These are phyloP conservation scores for Lymantria dispar DNA, from an alignment of 2,888 invertebrate species.

Conservation along the genomic window DNA sequence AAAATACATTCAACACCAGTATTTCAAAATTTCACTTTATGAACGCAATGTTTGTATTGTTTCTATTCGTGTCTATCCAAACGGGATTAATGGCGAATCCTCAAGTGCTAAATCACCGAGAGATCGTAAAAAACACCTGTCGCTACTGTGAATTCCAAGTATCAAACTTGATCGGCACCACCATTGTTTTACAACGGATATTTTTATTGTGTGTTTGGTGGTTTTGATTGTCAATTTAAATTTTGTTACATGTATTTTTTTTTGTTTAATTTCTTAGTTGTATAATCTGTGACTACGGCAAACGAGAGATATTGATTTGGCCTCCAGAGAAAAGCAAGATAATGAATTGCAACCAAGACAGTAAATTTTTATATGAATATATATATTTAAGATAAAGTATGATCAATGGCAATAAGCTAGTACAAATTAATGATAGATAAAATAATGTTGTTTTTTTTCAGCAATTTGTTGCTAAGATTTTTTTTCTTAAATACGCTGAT, in stretches of 20 bases:
- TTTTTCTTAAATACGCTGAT: too few species aligned
- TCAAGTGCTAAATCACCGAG: slow-evolving; percentile 69
- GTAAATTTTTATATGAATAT: too few species aligned
- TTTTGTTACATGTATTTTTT: not conserved
- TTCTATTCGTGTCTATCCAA: slow-evolving; percentile 67
- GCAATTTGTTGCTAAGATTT: too few species aligned
- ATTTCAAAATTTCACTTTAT: slow-evolving; percentile 18
- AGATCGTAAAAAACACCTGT: slow-evolving; percentile 79
- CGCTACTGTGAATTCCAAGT: slow-evolving; percentile 62
- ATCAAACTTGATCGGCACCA: slow-evolving; percentile 64
- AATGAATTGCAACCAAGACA: too few species aligned
- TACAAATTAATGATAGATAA: too few species aligned
- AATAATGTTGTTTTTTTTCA: too few species aligned
- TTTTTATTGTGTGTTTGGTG: slow-evolving; percentile 38
- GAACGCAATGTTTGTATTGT: slow-evolving; percentile 63
- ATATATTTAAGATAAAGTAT: too few species aligned
- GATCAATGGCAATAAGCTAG: too few species aligned
- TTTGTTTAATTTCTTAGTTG: not conserved
- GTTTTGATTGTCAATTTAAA: slow-evolving; percentile 18
- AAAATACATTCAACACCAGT: not conserved
- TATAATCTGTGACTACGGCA: too few species aligned
- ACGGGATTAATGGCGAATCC: slow-evolving; percentile 77
- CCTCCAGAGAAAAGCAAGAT: too few species aligned
- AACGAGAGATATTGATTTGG: too few species aligned
- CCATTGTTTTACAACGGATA: slow-evolving; percentile 44